These are phyloP conservation scores for Byasa hedistus DNA, from an alignment of 2,888 invertebrate genomes.

Conservation along the genomic window DNA sequence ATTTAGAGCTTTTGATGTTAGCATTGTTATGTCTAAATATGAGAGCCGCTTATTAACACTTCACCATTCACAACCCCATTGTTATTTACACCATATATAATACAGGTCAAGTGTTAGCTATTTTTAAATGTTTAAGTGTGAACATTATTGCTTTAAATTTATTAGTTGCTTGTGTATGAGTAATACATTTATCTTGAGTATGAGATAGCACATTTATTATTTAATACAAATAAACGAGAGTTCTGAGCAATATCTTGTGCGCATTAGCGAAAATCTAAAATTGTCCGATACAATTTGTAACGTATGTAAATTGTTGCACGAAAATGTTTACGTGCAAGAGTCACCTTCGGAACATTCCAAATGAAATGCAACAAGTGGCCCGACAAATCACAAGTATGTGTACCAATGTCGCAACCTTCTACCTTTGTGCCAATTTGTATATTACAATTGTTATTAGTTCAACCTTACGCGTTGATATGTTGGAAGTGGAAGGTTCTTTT, in stretches of 20 bases:
- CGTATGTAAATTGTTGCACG: slow-evolving; percentile 23
- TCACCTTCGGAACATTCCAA: slow-evolving; percentile 35
- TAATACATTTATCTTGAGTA: background rate
- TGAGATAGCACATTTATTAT: background rate
- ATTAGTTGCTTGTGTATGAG: background rate
- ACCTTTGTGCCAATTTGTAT: slow-evolving; percentile 22
- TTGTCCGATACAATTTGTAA: slow-evolving; percentile 21
- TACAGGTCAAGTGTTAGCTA: too few species aligned
- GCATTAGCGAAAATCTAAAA: background rate
- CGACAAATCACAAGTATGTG: slow-evolving; percentile 30
- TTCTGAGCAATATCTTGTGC: background rate
- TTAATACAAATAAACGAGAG: background rate
- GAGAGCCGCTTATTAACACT: too few species aligned
- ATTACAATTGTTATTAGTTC: slow-evolving; percentile 22
- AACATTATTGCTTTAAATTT: too few species aligned
- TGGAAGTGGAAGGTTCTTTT: background rate
- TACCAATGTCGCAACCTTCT: slow-evolving; percentile 9
- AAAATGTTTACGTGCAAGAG: slow-evolving; percentile 34
- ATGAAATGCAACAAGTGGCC: slow-evolving; percentile 34
- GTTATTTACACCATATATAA: too few species aligned
- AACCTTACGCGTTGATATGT: slow-evolving; percentile 16
- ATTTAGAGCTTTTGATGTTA: too few species aligned
- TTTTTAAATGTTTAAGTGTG: too few species aligned
- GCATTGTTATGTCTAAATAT: too few species aligned
- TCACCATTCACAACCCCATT: too few species aligned